These are phyloP conservation scores for Rhopalosiphum nymphaeae DNA, from an alignment of 2,888 invertebrate genomes.

Conservation along the genomic window DNA sequence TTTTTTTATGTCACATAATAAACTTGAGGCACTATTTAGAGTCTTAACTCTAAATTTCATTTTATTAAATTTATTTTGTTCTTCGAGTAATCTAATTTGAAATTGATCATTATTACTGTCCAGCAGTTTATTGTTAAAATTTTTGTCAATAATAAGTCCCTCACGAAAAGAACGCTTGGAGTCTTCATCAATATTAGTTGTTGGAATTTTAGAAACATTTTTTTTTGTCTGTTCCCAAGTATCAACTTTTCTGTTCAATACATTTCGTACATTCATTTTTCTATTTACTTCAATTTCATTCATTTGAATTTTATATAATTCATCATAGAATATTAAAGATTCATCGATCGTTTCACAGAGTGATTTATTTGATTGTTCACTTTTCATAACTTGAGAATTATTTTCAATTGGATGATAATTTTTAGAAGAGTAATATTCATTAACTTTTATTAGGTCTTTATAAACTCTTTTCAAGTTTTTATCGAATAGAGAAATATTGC, in stretches of 20 bases:
- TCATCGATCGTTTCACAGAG: background rate
- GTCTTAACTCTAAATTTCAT: background rate
- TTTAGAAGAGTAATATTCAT: constrained; percentile 44
- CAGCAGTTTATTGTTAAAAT: background rate
- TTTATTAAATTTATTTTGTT: constrained; percentile 20
- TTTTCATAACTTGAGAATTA: background rate
- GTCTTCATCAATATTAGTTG: background rate
- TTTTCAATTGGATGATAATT: background rate
- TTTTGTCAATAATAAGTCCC: constrained; percentile 22
- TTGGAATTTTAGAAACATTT: background rate
- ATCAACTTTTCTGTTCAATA: constrained; percentile 6
- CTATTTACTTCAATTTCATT: constrained; percentile 43
- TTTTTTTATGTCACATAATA: background rate
- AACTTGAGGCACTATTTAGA: background rate
- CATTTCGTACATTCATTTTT: background rate
- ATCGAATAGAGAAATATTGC: constrained; percentile 32
- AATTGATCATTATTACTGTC: constrained; percentile 13
- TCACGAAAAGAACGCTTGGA: background rate
- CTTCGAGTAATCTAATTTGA: constrained; percentile 5
- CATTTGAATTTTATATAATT: constrained; percentile 33
- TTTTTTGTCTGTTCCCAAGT: constrained; percentile 13
- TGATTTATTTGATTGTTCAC: background rate
- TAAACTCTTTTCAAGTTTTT: constrained; percentile 42
- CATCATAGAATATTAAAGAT: background rate
- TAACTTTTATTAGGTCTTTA: background rate